Evolutionary conservation across 2,113 vertebrate genomes (phyloP), one percentile per base, ranked within the genome.

Genomic region (Crypturellus undulatus): DNA sequence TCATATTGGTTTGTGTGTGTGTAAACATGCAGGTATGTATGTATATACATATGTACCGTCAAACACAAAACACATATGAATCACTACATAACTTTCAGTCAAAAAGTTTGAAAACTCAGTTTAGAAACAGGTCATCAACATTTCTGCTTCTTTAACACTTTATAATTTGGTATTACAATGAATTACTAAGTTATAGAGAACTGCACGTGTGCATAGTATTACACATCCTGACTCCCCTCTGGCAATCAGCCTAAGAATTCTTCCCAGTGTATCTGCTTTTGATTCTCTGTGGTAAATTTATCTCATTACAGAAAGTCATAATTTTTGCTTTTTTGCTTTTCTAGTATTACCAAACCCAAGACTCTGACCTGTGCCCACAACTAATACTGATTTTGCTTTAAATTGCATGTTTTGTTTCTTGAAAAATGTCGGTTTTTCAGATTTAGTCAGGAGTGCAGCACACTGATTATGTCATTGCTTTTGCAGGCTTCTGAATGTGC

Each of bases 401-500:
- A 75, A 77, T 18, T 68, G 9, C 15, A 38, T 22, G 3, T n/a
- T 84, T 64, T 42, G 1, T 49, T 84, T 86, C 60, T 84, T 30
- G 49, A 88, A 92, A 64, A 45, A 13, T 58, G 32, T 8, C 4
- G 0, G 3, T 69, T 87, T 92, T 90, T 81, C 83, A 84, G 40
- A 9, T 88, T 94, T 86, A 86, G 49, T 92, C 60, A 80, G 63
- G 11, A 63, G 18, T n/a, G 32, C 52, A 79, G 24, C 12, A 65
- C 32, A 70, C 28, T 97, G 69, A 96, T 88, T 85, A 40, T 95
- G 43, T 83, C 59, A 59, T 95, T 97, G 70, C 72, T 93, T 87
- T 94, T 36, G 17, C 94, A 99, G 99, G 96, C 98, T 99, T 62
- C 97, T 99, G 91, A 98, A 97, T 2, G 98, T 98, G 38, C 97